A percentile compares a stretch with the other conserved stretches of the same genome.
Evolutionary conservation across 2,113 vertebrate genomes (phyloP).

Genomic region (Octodon degus): DNA sequence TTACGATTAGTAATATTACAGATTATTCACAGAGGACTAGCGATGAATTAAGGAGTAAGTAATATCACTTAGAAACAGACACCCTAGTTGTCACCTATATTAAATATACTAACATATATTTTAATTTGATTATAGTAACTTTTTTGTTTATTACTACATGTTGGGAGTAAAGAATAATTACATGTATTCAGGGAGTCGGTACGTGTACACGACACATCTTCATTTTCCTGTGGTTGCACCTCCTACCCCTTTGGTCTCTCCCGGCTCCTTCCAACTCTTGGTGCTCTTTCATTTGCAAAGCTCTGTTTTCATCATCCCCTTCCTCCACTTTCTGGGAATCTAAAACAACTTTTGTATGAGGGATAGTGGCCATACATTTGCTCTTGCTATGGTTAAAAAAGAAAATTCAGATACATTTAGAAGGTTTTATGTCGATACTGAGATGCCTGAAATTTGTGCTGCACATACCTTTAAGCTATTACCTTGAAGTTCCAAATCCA

Average conservation of each 20-base stretch:
- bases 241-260: background rate
- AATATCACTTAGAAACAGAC: background rate
- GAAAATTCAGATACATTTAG: background rate
- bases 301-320: background rate
- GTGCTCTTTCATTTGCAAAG: background rate
- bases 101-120: background rate
- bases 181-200: background rate
- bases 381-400: background rate
- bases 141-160: background rate
- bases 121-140: background rate
- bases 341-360: background rate
- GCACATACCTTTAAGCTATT: background rate
- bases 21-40: background rate
- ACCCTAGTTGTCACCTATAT: background rate
- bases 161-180: background rate
- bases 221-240: background rate
- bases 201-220: background rate
- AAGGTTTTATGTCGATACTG: background rate
- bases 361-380: background rate
- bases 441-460: background rate
- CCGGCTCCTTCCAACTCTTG: background rate
- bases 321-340: background rate
- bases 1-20: constrained; percentile 18
- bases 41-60: background rate
- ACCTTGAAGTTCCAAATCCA: background rate